phyloP scores from a whole-genome alignment of 2,113 vertebrate species.

The Perca schrenkii region DNA sequence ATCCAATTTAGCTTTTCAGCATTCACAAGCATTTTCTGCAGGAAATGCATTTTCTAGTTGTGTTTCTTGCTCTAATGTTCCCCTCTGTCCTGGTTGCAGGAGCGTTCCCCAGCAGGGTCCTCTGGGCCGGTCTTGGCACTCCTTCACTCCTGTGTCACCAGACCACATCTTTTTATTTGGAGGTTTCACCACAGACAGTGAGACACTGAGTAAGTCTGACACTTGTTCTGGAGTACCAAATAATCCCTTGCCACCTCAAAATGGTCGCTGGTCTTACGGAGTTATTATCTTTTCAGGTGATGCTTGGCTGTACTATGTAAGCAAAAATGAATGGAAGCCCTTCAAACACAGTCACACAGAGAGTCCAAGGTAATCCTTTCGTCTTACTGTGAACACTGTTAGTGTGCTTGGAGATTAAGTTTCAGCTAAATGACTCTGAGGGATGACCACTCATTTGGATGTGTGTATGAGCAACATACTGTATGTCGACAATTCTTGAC shows the following conservation, averaged over 20 bases:
- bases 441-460: background rate
- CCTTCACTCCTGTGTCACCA: constrained; percentile 90
- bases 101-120: constrained; percentile 84
- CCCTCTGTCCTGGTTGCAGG: constrained; percentile 58
- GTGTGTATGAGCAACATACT: background rate
- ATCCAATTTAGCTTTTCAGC: too few species aligned
- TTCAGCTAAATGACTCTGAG: background rate
- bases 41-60: too few species aligned
- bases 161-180: constrained; percentile 97
- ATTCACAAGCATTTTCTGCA: too few species aligned
- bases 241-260: background rate
- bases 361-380: constrained; percentile 88
- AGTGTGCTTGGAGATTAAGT: background rate
- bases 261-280: background rate
- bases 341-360: constrained; percentile 91
- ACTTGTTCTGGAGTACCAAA: background rate
- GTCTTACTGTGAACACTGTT: too few species aligned
- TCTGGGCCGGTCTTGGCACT: constrained; percentile 95
- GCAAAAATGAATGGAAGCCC: constrained; percentile 93
- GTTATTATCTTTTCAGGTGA: constrained; percentile 86
- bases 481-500: background rate
- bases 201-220: constrained; percentile 91
- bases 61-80: background rate
- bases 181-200: constrained; percentile 96
- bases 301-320: constrained; percentile 94